A percentile compares a stretch with the other conserved stretches of the same genome.
These are phyloP conservation scores for Epizoanthus ramosus DNA, from an alignment of 92 coral and sea anemone species.

Conservation along the genomic window DNA sequence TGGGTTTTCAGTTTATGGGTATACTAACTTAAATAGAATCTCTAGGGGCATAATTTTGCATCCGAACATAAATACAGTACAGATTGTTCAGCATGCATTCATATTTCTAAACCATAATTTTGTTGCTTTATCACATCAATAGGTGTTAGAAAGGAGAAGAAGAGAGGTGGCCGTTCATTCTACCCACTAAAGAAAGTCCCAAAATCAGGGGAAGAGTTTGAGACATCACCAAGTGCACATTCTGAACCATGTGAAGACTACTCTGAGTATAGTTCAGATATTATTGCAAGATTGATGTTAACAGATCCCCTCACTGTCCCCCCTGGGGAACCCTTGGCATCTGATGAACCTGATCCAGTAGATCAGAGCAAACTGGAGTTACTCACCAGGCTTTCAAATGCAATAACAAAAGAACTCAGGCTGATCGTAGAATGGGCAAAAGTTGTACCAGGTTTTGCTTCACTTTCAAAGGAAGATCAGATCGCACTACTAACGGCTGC, in stretches of 20 bases:
- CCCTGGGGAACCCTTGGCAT: slow-evolving; percentile 79
- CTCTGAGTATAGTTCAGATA: slow-evolving; percentile 57
- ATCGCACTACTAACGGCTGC: slow-evolving; percentile 86
- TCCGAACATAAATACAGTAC: too few species aligned
- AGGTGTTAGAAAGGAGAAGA: slow-evolving; percentile 94
- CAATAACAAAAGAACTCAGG: slow-evolving; percentile 83
- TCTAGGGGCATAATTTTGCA: too few species aligned
- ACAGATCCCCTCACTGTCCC: slow-evolving; percentile 86
- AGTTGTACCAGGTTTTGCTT: slow-evolving; percentile 86
- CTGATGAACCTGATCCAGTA: slow-evolving; percentile 46
- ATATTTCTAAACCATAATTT: not conserved
- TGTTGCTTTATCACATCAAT: not conserved
- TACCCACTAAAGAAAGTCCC: slow-evolving; percentile 76
- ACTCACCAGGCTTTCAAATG: slow-evolving; percentile 82
- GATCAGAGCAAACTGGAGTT: slow-evolving; percentile 70
- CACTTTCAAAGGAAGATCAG: slow-evolving; percentile 77
- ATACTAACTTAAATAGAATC: too few species aligned
- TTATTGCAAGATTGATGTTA: slow-evolving; percentile 71
- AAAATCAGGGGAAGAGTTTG: slow-evolving; percentile 33
- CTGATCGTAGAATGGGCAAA: slow-evolving; percentile 98
- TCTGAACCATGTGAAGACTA: slow-evolving; percentile 14
- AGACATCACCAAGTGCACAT: slow-evolving; percentile 24
- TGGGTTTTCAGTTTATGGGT: too few species aligned
- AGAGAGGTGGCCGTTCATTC: slow-evolving; percentile 95
- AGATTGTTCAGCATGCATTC: slow-evolving; percentile 39